A percentile compares a stretch with the other conserved stretches of the same genome.
Evolutionary conservation across 2,888 invertebrate genomes (phyloP).

Genomic region (Callyntrura sp.): DNA sequence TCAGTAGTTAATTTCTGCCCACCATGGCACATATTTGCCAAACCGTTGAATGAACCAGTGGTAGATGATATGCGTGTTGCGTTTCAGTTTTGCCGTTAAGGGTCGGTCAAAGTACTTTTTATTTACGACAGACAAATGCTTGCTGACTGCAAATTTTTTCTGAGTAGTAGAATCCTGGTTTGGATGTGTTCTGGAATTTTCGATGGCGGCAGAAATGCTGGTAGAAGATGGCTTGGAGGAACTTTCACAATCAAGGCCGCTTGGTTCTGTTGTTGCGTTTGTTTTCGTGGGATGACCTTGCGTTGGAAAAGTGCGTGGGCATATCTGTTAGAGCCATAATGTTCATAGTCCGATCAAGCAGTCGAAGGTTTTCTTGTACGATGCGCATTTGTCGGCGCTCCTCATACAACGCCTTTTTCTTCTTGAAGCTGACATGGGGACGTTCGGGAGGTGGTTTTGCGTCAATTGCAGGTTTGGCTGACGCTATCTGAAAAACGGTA

Average conservation of each 20-base stretch:
- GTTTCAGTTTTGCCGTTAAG: slow-evolving; percentile 76
- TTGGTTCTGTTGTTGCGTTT: neutral
- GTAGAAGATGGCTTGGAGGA: slow-evolving; percentile 16
- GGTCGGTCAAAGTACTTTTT: slow-evolving; percentile 63
- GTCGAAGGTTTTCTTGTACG: slow-evolving; percentile 82
- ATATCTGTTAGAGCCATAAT: slow-evolving; percentile 75
- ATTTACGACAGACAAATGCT: neutral
- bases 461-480: slow-evolving; percentile 83
- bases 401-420: slow-evolving; percentile 81
- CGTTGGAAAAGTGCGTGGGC: slow-evolving; percentile 71
- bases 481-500: slow-evolving; percentile 81
- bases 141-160: neutral
- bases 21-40: slow-evolving; percentile 83
- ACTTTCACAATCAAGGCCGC: slow-evolving; percentile 16
- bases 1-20: slow-evolving; percentile 82
- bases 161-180: neutral
- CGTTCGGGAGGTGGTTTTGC: slow-evolving; percentile 79
- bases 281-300: slow-evolving; percentile 48
- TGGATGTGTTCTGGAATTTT: slow-evolving; percentile 36
- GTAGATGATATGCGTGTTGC: slow-evolving; percentile 81
- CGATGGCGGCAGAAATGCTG: neutral
- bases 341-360: slow-evolving; percentile 81
- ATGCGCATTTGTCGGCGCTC: slow-evolving; percentile 81
- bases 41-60: slow-evolving; percentile 83
- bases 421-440: slow-evolving; percentile 82